Evolutionary conservation across 2,888 invertebrate genomes (phyloP), one percentile per base, ranked within the genome.

Genomic region (Ganaspis brasiliensis): DNA sequence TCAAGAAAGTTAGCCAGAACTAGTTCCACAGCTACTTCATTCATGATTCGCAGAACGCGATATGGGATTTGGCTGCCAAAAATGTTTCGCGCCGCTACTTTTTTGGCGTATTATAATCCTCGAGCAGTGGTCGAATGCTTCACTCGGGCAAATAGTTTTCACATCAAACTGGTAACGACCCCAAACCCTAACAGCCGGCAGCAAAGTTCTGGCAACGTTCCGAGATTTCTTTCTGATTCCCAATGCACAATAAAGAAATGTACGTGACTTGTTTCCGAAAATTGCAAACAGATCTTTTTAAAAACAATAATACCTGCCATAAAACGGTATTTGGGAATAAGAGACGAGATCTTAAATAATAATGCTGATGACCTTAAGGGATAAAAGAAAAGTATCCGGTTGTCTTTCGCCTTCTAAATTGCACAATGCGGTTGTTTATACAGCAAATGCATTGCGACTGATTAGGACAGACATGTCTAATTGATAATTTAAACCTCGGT

Each of bases 1-100:
- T 91, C 90, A 89, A 82, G 87, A 88, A 91, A 91, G 89, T 90
- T 90, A 82, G 86, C 83, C 82, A 82, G 67, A 89, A 90, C 89
- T 89, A 88, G 90, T 89, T 88, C 86, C 81, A 79, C 77, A 80
- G 86, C 84, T 85, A 87, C 87, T 87, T 84, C 85, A 87, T 89
- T 89, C 87, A 78, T 83, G 84, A 85, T 84, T 78, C 79, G 67
- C 76, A 80, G 83, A 83, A 76, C 63, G 82, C 83, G 80, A 84
- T 83, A 80, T 81, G 79, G 78, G 59, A 79, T 61, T 72, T 52
- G 71, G 76, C 81, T 87, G 87, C 88, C 88, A 89, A 88, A 89
- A 89, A 85, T 86, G 81, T 83, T 61, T 83, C 81, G 59, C 74
- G 70, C 61, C 79, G 78, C 81, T 87, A 88, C 86, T 88, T 88